These are phyloP conservation scores for Schlechtendalia chinensis DNA, from an alignment of 1,140 invertebrate genomes.

Conservation along the genomic window DNA sequence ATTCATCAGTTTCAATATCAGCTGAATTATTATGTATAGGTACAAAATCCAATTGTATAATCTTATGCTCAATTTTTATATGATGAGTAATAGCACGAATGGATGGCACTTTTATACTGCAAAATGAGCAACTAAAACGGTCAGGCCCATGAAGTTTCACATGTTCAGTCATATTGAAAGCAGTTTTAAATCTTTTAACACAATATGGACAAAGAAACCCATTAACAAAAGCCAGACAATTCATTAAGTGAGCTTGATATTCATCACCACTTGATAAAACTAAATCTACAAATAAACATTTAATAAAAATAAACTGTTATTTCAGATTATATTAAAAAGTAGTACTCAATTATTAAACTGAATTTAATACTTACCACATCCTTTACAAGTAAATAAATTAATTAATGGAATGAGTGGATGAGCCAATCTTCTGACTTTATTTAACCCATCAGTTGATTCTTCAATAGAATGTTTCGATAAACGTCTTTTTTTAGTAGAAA, in stretches of 20 bases:
- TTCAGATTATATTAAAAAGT: not conserved
- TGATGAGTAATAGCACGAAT: not conserved
- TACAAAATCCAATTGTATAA: not conserved
- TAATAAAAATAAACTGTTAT: not conserved
- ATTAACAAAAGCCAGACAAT: not conserved
- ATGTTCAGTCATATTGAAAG: conserved; percentile 1
- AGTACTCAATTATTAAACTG: not conserved
- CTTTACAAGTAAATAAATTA: conserved; percentile 22
- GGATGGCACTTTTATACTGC: not conserved
- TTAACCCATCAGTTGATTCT: not conserved
- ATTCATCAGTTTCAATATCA: not conserved
- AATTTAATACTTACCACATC: conserved; percentile 37
- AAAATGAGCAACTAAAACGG: conserved; percentile 19
- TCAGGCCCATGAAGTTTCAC: conserved; percentile 24
- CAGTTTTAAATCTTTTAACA: conserved; percentile 21
- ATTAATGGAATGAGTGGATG: not conserved
- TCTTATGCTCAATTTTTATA: not conserved
- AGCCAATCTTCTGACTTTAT: not conserved
- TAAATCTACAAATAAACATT: not conserved
- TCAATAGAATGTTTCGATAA: not conserved
- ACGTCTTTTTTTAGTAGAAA: not conserved
- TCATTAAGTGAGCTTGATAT: not conserved
- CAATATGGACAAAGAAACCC: not conserved
- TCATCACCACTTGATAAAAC: not conserved
- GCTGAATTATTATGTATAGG: not conserved